Conservation (phyloP, 2,888 invertebrate species). For the Xestia ashworthii region DNA sequence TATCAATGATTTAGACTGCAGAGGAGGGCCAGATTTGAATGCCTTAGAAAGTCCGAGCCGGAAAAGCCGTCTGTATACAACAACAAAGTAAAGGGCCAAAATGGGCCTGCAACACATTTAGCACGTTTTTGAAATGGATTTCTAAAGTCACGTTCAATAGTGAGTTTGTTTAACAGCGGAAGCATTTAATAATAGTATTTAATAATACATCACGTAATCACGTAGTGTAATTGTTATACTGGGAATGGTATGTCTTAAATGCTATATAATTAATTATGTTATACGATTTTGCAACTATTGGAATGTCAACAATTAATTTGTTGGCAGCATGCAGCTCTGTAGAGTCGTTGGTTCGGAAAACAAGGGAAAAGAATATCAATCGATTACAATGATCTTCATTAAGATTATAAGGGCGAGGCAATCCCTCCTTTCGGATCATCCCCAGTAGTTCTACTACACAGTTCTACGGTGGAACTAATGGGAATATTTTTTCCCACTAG, state of each 20-base stretch:
- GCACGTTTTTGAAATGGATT: background rate
- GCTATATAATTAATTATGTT: conserved; percentile 3
- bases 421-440: too few species aligned
- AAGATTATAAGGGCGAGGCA: background rate
- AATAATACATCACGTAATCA: conserved; percentile 42
- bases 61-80: background rate
- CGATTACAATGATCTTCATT: background rate
- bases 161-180: background rate
- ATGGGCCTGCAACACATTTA: background rate
- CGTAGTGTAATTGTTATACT: conserved; percentile 17
- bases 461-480: too few species aligned
- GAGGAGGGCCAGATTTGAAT: background rate
- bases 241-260: conserved; percentile 16
- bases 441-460: too few species aligned
- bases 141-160: background rate
- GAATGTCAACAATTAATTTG: conserved; percentile 13
- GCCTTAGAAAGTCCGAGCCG: background rate
- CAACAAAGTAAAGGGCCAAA: background rate
- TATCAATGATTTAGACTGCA: background rate
- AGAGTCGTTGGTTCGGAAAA: background rate
- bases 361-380: background rate
- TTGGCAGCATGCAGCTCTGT: background rate
- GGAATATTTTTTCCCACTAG: too few species aligned
- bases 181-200: conserved; percentile 13
- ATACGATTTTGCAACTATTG: background rate